Evolutionary conservation across 2,113 vertebrate species (phyloP).

Genomic region (Crotophaga sulcirostris): DNA sequence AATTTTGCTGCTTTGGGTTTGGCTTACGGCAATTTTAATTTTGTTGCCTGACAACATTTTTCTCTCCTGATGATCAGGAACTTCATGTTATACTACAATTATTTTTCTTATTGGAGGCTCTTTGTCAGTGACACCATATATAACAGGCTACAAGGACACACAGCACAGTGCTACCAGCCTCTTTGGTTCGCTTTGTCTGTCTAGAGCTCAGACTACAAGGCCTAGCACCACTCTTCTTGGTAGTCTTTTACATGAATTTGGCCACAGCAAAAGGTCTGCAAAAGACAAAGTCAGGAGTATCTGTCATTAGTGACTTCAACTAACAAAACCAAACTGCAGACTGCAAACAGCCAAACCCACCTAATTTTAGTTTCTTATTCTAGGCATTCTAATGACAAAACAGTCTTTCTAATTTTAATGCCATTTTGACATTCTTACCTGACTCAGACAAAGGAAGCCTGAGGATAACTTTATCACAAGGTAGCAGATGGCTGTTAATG

Average conservation of each 20-base stretch:
- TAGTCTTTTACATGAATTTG: not conserved
- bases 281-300: not conserved
- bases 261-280: not conserved
- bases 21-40: not conserved
- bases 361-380: not conserved
- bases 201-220: not conserved
- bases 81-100: not conserved
- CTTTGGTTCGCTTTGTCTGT: not conserved
- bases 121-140: not conserved
- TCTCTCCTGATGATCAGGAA: not conserved
- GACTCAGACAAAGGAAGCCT: not conserved
- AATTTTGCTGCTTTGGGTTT: not conserved
- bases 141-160: not conserved
- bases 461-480: slow-evolving; percentile 16
- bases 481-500: slow-evolving; percentile 25
- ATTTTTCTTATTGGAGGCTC: not conserved
- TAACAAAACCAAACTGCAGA: not conserved
- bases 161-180: not conserved
- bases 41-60: not conserved
- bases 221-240: not conserved
- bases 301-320: not conserved
- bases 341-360: not conserved
- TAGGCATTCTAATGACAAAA: not conserved
- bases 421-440: not conserved
- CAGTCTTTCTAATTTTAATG: not conserved